A percentile compares a stretch with the other conserved stretches of the same genome.
Evolutionary conservation across 2,113 vertebrate species (phyloP).

Genomic region (Mesembrinibis cayennensis): DNA sequence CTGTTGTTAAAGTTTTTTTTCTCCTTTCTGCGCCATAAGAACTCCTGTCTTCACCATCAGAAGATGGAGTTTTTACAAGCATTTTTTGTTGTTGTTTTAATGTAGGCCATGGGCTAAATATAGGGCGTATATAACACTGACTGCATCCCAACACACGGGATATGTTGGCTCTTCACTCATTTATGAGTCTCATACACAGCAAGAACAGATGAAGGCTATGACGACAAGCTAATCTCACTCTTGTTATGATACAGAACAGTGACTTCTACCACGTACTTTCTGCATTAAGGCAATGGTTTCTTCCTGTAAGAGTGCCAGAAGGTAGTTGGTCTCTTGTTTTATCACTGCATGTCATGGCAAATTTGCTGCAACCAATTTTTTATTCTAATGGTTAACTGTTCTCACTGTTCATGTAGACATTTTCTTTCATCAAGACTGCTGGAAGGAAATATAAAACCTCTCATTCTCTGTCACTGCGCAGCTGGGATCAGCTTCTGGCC

Average conservation of each 20-base stretch:
- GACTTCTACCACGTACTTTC: neutral
- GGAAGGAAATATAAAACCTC: neutral
- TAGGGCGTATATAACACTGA: neutral
- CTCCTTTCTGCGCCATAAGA: neutral
- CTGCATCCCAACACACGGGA: neutral
- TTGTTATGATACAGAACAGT: fast-evolving
- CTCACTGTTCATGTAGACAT: neutral
- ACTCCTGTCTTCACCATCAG: neutral
- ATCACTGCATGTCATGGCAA: neutral
- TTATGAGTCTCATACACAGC: neutral
- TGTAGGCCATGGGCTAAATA: neutral
- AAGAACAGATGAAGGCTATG: neutral
- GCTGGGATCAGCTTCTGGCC: neutral
- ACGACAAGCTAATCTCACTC: neutral
- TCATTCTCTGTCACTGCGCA: neutral
- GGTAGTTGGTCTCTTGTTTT: neutral
- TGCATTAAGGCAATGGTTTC: neutral
- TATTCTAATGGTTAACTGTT: neutral
- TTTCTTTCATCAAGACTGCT: neutral
- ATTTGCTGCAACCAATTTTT: neutral
- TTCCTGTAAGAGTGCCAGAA: neutral
- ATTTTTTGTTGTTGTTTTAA: neutral
- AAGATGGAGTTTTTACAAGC: neutral
- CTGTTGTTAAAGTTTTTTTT: neutral
- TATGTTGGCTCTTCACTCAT: neutral